A percentile compares a stretch with the other conserved stretches of the same genome.
phyloP scores from a whole-genome alignment of 2,113 vertebrate genomes.

The Myanophis thanlyinensis region DNA sequence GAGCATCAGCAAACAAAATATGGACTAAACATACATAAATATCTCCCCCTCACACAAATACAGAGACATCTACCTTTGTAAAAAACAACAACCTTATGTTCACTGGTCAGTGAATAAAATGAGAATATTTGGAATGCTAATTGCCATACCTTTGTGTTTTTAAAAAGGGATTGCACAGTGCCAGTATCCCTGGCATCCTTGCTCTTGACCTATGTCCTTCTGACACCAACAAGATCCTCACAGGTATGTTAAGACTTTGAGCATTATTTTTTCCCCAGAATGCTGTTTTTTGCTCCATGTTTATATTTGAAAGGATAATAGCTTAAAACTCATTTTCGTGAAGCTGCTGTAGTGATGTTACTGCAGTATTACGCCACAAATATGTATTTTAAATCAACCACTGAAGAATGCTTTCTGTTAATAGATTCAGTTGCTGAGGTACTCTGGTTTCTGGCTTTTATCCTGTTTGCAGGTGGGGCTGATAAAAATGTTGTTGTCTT shows the following conservation, averaged over 20 bases:
- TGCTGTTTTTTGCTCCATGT: background rate
- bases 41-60: background rate
- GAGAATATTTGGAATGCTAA: background rate
- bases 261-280: no score
- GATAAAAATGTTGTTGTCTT: conserved; percentile 98
- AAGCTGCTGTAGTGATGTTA: background rate
- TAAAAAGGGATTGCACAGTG: conserved; percentile 89
- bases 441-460: accelerated
- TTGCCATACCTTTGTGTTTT: accelerated
- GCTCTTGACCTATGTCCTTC: conserved; percentile 94
- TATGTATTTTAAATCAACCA: background rate
- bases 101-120: background rate
- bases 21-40: background rate
- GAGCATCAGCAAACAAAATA: background rate
- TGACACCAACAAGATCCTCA: conserved; percentile 97
- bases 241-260: conserved; percentile 75
- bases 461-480: conserved; percentile 79
- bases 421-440: no score
- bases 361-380: background rate
- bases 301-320: background rate
- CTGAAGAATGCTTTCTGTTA: background rate
- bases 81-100: background rate
- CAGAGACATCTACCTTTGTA: background rate
- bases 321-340: background rate
- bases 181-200: conserved; percentile 94